Base-by-base conservation (phyloP, 1,140 invertebrate species). In the Drosophila asahinai region DNA sequence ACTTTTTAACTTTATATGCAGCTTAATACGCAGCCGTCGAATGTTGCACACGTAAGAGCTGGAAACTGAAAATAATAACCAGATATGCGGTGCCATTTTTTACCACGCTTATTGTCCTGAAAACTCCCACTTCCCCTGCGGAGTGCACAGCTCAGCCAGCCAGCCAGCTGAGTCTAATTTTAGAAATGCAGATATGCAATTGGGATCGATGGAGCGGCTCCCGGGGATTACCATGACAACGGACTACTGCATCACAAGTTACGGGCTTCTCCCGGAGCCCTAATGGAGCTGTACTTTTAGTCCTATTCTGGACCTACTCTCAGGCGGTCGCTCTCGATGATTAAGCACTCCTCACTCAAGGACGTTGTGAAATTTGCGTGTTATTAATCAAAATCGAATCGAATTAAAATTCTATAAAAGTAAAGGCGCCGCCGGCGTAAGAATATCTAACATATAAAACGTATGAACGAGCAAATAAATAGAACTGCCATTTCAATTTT, bases 401-500 rank as follows among this genome's bases (percentile, higher is more conserved):
- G 11, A 74, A 73, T 74, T 52, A 60, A 73, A 73, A 22, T 52
- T 72, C 54, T 11, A 72, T 72, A 51, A 72, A 72, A 49, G 5
- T 40, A 43, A n/a, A 15, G 36, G n/a, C 49, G 19, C n/a, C 33
- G 25, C 9, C 17, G 30, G 30, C 12, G 17, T 58, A 48, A 67
- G 49, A 47, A 68, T 59, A 36, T n/a, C n/a, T 15, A 45, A 45
- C 9, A 22, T 33, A 70, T 70, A 71, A 67, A 57, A 71, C 47
- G 30, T 70, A 61, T 52, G 45, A 61, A 60, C 30, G 71, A 48
- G 45, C 30, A 72, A 73, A 73, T 60, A 72, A 73, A 73, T 73
- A 73, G 47, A 72, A 60, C 27, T 51, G 61, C 54, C 61, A 59
- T 74, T 67, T n/a, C 49, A 63, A 65, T 64, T 64, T 64, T 25